Percentiles rank a stretch among this genome's conserved stretches.
Evolutionary conservation across 1,140 invertebrate species (phyloP).

Genomic region (Temnothorax curvispinosus): DNA sequence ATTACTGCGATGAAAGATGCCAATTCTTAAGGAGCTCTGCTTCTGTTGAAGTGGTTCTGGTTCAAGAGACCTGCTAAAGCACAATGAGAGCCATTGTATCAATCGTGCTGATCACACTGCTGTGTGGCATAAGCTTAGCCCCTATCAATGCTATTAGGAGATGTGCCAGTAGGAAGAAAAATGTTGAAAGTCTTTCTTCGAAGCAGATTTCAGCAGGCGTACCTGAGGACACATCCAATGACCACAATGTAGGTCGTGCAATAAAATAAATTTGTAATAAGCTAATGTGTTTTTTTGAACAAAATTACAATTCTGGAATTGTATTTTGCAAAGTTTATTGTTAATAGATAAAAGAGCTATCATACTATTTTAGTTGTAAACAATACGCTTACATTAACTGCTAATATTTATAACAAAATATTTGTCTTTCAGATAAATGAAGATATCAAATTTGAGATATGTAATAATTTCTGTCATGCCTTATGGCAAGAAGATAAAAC

Average conservation of each 20-base stretch:
- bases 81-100: constrained; percentile 80
- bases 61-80: constrained; percentile 72
- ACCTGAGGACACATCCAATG: constrained; percentile 71
- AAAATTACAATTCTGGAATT: constrained; percentile 15
- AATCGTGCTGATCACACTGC: constrained; percentile 67
- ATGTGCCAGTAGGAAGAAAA: constrained; percentile 79
- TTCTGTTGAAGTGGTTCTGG: constrained; percentile 74
- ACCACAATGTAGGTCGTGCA: constrained; percentile 72
- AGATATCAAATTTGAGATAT: constrained; percentile 77
- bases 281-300: neutral
- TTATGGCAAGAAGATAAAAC: constrained; percentile 82
- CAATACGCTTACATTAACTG: neutral
- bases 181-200: constrained; percentile 74
- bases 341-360: constrained; percentile 3
- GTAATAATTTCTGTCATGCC: constrained; percentile 82
- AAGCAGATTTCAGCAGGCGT: constrained; percentile 70
- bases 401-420: neutral
- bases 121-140: constrained; percentile 71
- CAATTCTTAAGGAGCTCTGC: constrained; percentile 72
- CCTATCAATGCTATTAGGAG: constrained; percentile 75
- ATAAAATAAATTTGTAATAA: constrained; percentile 66
- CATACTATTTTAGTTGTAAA: neutral
- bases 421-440: constrained; percentile 72
- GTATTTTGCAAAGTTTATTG: constrained; percentile 3
- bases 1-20: constrained; percentile 71